Evolutionary conservation across 2,113 vertebrate genomes (phyloP), one percentile per base, ranked within the genome.

Genomic region (Rhineura floridana): DNA sequence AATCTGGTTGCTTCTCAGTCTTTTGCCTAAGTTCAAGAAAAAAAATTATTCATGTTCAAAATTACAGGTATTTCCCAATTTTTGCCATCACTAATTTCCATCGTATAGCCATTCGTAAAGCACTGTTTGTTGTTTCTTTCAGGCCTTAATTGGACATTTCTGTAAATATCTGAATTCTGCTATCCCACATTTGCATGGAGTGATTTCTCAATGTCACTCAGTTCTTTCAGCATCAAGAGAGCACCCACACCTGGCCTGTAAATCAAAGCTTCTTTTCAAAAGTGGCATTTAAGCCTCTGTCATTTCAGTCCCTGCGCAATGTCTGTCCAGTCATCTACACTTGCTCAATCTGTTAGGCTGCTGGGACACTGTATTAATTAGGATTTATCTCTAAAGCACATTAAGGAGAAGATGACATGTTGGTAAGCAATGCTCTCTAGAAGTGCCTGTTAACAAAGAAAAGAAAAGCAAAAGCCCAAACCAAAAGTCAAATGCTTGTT

Each of bases 111-210:
- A 48, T 70, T 72, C 25, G 21, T 87, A 63, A 3, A 3, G 88
- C 69, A 36, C 50, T 70, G 89, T 2, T 88, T 84, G 52, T 12
- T 15, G 13, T 81, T 59, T 91, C 93, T 90, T 87, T 85, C 1
- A 3, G 62, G 88, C 92, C 88, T 94, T 92, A 91, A 4, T 15
- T 85, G 86, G 28, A 65, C 65, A 44, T 85, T 91, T 87, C 90
- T 82, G 72, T 93, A 92, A 90, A 93, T 90, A 91, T 76, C 83
- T 91, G 88, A 62, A 83, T 93, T 94, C 93, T 93, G 94, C 70
- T 92, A 88, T 94, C 84, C 50, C 88, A 28, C 25, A 0, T 85
- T 93, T 50, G 95, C 95, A 92, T 90, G 87, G 90, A 87, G 89
- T 93, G 36, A 94, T 90, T 94, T 92, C 85, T 91, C 89, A 86